Conservation (phyloP, 1,140 invertebrate genomes). For the Tetraneura akinire region DNA sequence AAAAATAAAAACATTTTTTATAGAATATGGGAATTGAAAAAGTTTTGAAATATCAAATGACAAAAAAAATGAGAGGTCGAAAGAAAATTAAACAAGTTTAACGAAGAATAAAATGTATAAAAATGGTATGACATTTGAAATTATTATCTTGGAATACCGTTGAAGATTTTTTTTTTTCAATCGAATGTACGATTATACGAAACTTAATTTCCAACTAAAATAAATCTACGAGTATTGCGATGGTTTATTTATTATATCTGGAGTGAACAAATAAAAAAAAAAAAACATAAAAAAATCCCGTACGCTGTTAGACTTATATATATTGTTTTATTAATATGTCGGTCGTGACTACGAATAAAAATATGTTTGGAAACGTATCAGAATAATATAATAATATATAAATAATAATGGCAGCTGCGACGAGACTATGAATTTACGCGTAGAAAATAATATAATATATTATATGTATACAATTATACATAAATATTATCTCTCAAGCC, state of each 20-base stretch:
- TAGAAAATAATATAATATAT: too few species aligned
- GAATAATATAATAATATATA: neutral
- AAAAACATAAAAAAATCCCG: neutral
- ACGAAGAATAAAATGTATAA: neutral
- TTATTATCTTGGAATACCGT: neutral
- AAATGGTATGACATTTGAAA: constrained; percentile 12
- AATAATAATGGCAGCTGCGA: too few species aligned
- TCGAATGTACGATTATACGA: neutral
- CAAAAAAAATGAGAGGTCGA: neutral
- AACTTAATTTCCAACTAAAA: constrained; percentile 8
- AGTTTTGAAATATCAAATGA: constrained; percentile 20
- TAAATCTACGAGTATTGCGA: neutral
- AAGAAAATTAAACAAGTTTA: constrained; percentile 17
- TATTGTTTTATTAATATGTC: neutral
- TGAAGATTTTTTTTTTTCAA: neutral
- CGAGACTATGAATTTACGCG: too few species aligned
- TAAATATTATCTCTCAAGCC: too few species aligned
- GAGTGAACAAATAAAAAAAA: too few species aligned
- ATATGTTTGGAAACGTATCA: neutral
- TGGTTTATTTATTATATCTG: neutral
- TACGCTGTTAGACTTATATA: neutral
- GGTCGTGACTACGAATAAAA: neutral
- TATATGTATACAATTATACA: too few species aligned
- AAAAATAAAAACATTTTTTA: too few species aligned
- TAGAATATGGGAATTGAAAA: neutral